Base-by-base conservation (phyloP, 2,113 vertebrate genomes). In the Anarrhichthys ocellatus region DNA sequence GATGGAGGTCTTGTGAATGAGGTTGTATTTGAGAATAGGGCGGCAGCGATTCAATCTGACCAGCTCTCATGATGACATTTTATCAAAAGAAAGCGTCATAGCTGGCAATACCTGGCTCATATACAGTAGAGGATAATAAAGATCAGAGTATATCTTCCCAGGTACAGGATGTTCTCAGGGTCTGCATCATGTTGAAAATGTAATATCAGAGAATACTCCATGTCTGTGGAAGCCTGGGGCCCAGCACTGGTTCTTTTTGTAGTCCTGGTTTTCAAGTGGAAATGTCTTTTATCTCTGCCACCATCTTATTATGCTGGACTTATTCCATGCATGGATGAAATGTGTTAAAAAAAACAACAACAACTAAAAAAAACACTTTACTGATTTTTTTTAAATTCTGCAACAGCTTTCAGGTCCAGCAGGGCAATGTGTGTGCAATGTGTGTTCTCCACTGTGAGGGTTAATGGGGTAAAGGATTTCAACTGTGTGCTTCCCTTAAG, bases 391-490 rank as follows among this genome's bases (percentile, higher is more conserved):
- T 27, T 5, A 52, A 29, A 75, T 76, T 62, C 67, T 62, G 36
- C 20, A 6, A 10, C 34, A 38, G 50, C n/a, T 18, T 24, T 50
- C 4, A 52, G 70, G 62, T 81, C 38, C 14, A n/a, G 13, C 58
- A 63, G 38, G 50, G 67, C 20, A n/a, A 58, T 62, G 42, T 58
- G 48, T 27, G 48, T 52, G 61, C 24, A 64, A 50, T 27, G 54
- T 11, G 62, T 56, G n/a, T 70, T 71, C 46, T 70, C 76, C 71
- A 52, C 73, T 83, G 68, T 69, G 80, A 79, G 71, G 71, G 77
- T 86, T 88, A 86, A 90, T 84, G 76, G 79, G 67, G 36, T 77
- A 58, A 90, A 80, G 36, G 78, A 78, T 81, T 85, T 90, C 46
- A 59, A 34, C 63, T 46, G 50, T 36, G 27, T 40, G 58, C 10